These are phyloP conservation scores for Eurois occulta DNA, from an alignment of 2,888 invertebrate genomes.

Conservation along the genomic window DNA sequence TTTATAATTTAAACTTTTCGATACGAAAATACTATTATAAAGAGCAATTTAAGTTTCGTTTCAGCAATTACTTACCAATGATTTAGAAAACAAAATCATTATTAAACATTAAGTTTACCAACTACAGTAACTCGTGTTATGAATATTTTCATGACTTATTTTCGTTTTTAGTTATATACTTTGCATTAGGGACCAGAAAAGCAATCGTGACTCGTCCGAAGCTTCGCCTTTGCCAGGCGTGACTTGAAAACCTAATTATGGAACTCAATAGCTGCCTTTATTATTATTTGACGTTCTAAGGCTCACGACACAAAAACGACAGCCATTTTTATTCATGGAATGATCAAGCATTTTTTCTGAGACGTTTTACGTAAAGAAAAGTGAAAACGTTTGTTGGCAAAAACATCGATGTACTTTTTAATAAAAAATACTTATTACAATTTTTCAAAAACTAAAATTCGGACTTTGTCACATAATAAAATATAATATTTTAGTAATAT, in stretches of 20 bases:
- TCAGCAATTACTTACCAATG: background rate
- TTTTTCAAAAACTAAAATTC: constrained; percentile 39
- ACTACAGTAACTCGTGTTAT: constrained; percentile 40
- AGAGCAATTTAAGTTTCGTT: background rate
- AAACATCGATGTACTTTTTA: constrained; percentile 10
- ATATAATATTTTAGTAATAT: constrained; percentile 26
- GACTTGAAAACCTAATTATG: constrained; percentile 58
- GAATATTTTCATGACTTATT: constrained; percentile 52
- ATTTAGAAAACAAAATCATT: background rate
- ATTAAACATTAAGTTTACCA: background rate
- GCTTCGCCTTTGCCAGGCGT: constrained; percentile 46
- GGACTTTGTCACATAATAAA: constrained; percentile 43
- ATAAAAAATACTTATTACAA: background rate
- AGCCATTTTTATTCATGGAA: constrained; percentile 35
- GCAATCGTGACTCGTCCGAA: constrained; percentile 44
- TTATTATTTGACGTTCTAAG: constrained; percentile 50
- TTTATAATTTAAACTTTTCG: background rate
- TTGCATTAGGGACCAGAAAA: constrained; percentile 51
- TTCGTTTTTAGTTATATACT: constrained; percentile 59
- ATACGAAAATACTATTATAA: background rate
- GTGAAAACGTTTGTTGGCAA: constrained; percentile 30
- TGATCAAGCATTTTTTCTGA: constrained; percentile 5
- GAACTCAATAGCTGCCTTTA: constrained; percentile 44
- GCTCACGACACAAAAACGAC: constrained; percentile 23
- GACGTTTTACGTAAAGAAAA: constrained; percentile 1